These are phyloP conservation scores for Cerastis leucographa DNA, from an alignment of 2,888 invertebrate genomes.

Conservation along the genomic window DNA sequence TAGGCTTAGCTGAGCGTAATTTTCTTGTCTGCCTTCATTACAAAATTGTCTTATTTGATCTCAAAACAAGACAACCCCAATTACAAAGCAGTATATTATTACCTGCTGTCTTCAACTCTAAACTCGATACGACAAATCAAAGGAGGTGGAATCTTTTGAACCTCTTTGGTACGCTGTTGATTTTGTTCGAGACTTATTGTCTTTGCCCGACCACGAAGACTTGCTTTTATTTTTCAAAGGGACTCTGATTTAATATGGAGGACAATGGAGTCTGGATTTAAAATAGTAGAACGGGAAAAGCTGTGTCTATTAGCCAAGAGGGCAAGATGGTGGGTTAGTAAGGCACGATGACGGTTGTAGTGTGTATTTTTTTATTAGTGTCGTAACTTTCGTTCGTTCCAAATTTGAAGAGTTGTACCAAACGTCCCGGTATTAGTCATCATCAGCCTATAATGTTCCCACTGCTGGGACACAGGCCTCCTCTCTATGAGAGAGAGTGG, in stretches of 20 bases:
- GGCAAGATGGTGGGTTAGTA: neutral
- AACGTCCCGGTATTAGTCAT: neutral
- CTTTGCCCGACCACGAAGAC: slow-evolving; percentile 52
- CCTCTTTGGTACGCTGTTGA: slow-evolving; percentile 55
- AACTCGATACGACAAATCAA: slow-evolving; percentile 59
- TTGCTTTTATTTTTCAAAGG: slow-evolving; percentile 82
- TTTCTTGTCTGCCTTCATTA: neutral
- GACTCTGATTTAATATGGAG: slow-evolving; percentile 80
- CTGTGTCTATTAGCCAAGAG: neutral
- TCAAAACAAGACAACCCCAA: slow-evolving; percentile 18
- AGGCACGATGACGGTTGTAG: neutral
- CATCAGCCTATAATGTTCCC: no score
- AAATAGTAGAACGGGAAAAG: slow-evolving; percentile 21
- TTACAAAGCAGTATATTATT: slow-evolving; percentile 41
- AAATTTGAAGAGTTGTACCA: no score
- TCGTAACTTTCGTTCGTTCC: no score
- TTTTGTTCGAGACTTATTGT: slow-evolving; percentile 71
- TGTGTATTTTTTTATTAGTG: no score
- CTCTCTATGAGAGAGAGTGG: no score
- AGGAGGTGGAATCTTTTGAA: slow-evolving; percentile 63
- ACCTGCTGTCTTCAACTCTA: slow-evolving; percentile 32
- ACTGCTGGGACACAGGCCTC: no score
- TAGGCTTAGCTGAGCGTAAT: neutral
- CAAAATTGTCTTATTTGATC: slow-evolving; percentile 22
- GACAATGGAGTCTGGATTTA: slow-evolving; percentile 60